These are phyloP conservation scores for Tamias sibiricus DNA, from an alignment of 2,113 vertebrate species.

Conservation along the genomic window DNA sequence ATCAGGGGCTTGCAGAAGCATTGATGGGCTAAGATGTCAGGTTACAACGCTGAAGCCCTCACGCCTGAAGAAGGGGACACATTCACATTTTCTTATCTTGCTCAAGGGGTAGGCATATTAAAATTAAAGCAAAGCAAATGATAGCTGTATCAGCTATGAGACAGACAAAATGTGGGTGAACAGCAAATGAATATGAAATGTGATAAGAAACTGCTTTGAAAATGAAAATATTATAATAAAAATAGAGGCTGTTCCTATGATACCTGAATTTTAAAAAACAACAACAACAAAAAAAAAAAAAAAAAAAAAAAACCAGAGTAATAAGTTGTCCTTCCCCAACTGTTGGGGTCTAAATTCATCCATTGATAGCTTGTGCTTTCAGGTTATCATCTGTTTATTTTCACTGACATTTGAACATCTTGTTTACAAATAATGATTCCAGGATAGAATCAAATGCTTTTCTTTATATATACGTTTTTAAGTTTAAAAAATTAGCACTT, in stretches of 20 bases:
- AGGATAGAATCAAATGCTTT: no score
- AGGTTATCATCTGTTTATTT: no score
- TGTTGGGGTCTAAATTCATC: no score
- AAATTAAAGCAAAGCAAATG: background rate
- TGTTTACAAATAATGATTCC: no score
- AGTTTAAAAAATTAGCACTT: no score
- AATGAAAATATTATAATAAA: background rate
- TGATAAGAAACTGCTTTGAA: background rate
- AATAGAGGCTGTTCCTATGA: background rate
- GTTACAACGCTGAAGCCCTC: background rate
- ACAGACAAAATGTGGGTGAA: background rate
- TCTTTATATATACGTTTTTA: no score
- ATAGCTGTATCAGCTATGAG: background rate
- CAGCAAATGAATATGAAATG: background rate
- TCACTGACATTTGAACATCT: no score
- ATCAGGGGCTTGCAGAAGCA: background rate
- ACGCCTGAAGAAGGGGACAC: no score
- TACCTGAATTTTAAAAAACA: background rate
- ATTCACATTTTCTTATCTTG: background rate
- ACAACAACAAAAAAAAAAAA: background rate
- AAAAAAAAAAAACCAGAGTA: no score
- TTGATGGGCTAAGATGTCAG: background rate
- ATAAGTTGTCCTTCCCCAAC: no score
- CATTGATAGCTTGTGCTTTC: no score
- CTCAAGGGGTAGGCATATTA: background rate